Evolutionary conservation across 1,140 invertebrate genomes (phyloP), one percentile per base, ranked within the genome.

Genomic region (Neuroterus valhalla): DNA sequence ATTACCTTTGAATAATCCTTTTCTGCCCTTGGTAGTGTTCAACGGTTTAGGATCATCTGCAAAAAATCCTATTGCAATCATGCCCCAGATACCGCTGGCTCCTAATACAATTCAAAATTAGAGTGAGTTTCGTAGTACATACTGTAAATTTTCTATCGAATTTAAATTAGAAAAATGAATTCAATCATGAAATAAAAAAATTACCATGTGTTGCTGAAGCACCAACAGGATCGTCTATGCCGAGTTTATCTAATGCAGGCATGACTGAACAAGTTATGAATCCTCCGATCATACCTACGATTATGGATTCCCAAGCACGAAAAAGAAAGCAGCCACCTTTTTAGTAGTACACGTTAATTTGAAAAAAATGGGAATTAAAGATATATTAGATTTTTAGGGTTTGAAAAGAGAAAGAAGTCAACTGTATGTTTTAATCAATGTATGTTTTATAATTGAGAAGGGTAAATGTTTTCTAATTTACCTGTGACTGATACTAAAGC

Each of bases 201-300:
- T 62, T 90, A 83, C 96, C 96, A 85, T 98, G 97, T 4, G 98
- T 96, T 5, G 96, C 93, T 21, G 95, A 94, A 0, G 96, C 97
- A 6, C 96, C 96, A 1, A 98, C 97, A 0, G 97, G 97, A 90
- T 98, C 97, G 82, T 98, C 97, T 2, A 98, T 93, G 14, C 92
- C 91, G 23, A 96, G 80, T 80, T 87, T 91, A 83, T 98, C 96
- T 50, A 98, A 92, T 0, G 96, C 75, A 0, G 95, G 94, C 87
- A 94, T 93, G 0, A 91, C 89, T 0, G 92, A 68, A 55, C 95
- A 94, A 1, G 94, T 93, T 23, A 97, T 89, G 2, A 93, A 85
- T 0, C 93, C 95, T 0, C 97, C 97, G 11, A 98, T 90, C 21
- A 93, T 90, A 1, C 97, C 97, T 46, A 98, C 94, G 0, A 98